phyloP scores from a whole-genome alignment of 2,113 vertebrate species.

The Stigmatopora argus region DNA sequence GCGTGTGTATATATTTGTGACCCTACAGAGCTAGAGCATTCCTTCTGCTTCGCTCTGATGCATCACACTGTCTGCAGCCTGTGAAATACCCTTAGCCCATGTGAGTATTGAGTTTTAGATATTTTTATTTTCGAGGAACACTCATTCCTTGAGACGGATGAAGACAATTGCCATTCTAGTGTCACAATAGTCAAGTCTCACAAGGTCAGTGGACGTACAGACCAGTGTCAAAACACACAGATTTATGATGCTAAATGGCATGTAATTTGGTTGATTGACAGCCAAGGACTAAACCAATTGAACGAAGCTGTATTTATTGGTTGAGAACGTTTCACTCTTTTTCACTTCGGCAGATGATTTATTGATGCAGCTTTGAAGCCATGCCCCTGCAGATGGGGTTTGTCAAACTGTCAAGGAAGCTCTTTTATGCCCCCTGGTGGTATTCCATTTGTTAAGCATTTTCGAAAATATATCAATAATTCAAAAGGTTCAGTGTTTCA shows the following conservation, averaged over 20 bases:
- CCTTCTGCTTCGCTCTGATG: constrained; percentile 53
- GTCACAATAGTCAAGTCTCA: constrained; percentile 9
- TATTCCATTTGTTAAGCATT: constrained; percentile 3
- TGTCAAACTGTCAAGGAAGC: constrained; percentile 22
- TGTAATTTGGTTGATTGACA: neutral
- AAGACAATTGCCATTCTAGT: constrained; percentile 28
- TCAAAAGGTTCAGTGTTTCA: neutral
- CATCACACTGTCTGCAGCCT: constrained; percentile 57
- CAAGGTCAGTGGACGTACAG: neutral
- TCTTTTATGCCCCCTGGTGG: constrained; percentile 64
- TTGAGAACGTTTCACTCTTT: constrained; percentile 37
- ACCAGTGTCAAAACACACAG: neutral
- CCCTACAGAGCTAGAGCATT: constrained; percentile 51
- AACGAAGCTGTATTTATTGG: constrained; percentile 5
- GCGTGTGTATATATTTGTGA: constrained; percentile 34
- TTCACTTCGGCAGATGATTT: constrained; percentile 56
- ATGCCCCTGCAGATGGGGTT: constrained; percentile 44
- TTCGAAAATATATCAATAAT: neutral
- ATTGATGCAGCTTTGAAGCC: constrained; percentile 69
- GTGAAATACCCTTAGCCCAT: constrained; percentile 55
- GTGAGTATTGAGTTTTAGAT: constrained; percentile 50
- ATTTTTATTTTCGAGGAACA: constrained; percentile 17
- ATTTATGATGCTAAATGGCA: neutral
- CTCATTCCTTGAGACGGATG: constrained; percentile 26
- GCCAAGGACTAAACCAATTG: neutral